Evolutionary conservation across 2,888 invertebrate species (phyloP), one percentile per base, ranked within the genome.

Genomic region (Phytoseiulus persimilis): DNA sequence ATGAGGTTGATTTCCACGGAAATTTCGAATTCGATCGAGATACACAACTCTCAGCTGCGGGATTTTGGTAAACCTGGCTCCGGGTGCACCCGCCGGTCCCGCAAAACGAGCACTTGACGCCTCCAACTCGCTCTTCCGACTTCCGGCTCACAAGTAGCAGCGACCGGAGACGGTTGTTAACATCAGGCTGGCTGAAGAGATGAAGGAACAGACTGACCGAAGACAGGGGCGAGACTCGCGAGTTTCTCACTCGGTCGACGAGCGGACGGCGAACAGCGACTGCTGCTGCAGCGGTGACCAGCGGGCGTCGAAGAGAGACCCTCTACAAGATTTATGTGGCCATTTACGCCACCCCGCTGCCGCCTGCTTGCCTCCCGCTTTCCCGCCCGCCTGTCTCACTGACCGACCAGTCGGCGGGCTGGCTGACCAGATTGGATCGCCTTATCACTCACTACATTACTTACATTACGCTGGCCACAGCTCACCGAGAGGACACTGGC

Each of bases 371-470:
- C 33, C 32, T 87, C 32, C 87, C 33, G 31, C 39, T 3, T 23
- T n/a, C 31, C 31, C 31, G 83, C 33, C 83, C 87, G 87, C n/a
- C 87, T 39, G 32, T 87, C 83, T 33, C 23, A n/a, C 87, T n/a
- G 87, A 32, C 33, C 32, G 87, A 32, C 87, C 87, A 33, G 87
- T 33, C 28, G 23, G 65, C 65, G 1, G 2, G 32, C 87, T 11
- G 45, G 31, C 87, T 87, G 87, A 87, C 87, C 87, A 87, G 87
- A 87, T 87, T 87, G 87, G 45, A 87, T 33, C 87, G 87, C 87
- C 87, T 87, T 87, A 87, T 87, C 87, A 87, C 87, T 87, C 87
- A 87, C 87, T 87, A 87, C 87, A 87, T 87, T 87, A 87, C 87
- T 87, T 87, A 87, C 45, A 87, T 87, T 33, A 87, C 87, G 33